Percentiles rank a stretch among this genome's conserved stretches.
These are phyloP conservation scores for Prochilodus magdalenae DNA, from an alignment of 2,113 vertebrate genomes.

Conservation along the genomic window DNA sequence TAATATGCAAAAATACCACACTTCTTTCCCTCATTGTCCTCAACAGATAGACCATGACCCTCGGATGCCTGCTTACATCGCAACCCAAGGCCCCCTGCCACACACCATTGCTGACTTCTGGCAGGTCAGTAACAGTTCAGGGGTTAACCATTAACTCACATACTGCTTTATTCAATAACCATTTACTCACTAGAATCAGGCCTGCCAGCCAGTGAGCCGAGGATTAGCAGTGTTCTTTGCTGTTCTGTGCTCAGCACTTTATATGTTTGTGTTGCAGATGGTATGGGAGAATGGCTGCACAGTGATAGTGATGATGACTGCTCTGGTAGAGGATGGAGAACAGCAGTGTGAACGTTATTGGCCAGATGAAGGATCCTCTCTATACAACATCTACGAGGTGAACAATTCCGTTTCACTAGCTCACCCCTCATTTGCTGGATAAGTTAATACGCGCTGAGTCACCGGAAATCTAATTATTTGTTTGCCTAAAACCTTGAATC, in stretches of 20 bases:
- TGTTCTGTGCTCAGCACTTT: not conserved
- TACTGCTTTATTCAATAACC: constrained; percentile 18
- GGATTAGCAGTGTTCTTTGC: not conserved
- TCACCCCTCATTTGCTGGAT: too few relatives aligned
- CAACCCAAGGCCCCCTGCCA: constrained; percentile 91
- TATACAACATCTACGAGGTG: constrained; percentile 98
- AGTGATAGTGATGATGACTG: constrained; percentile 96
- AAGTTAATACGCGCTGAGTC: too few relatives aligned
- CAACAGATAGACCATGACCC: constrained; percentile 94
- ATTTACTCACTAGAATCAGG: constrained; percentile 33
- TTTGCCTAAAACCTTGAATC: too few relatives aligned
- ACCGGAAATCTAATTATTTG: too few relatives aligned
- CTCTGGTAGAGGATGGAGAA: constrained; percentile 91
- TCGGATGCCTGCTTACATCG: constrained; percentile 94
- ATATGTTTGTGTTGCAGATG: constrained; percentile 80
- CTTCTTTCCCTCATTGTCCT: not conserved
- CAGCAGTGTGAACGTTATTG: constrained; percentile 97
- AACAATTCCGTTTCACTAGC: not conserved
- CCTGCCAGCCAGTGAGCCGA: not conserved
- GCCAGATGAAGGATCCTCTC: constrained; percentile 95
- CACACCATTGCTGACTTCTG: constrained; percentile 98
- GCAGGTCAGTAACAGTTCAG: constrained; percentile 82
- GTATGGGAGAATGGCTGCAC: constrained; percentile 98
- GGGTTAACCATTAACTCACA: constrained; percentile 44
- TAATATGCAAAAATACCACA: not conserved